Evolutionary conservation across 2,113 vertebrate genomes (phyloP).

Genomic region (Grammomys surdaster): DNA sequence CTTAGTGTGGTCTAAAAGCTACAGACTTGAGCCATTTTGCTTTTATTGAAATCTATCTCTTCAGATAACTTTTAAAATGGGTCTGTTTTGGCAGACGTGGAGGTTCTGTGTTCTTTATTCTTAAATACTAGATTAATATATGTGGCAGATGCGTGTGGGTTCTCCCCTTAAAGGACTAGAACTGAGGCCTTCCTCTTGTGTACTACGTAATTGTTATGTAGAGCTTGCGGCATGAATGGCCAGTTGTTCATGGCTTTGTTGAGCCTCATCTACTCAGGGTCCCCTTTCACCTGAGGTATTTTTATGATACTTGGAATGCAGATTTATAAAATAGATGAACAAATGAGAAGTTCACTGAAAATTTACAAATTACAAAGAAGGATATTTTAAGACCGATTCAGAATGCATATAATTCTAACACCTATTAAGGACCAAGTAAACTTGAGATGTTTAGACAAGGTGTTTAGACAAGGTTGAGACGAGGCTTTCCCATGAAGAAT

Average conservation of each 20-base stretch:
- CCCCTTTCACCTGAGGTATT: neutral
- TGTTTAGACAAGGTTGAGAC: neutral
- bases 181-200: neutral
- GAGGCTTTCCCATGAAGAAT: neutral
- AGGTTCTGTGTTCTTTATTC: neutral
- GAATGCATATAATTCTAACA: neutral
- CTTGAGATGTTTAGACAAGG: neutral
- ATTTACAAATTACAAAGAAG: neutral
- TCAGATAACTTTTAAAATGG: neutral
- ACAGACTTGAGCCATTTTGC: conserved; percentile 33
- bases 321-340: neutral
- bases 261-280: neutral
- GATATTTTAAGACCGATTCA: neutral
- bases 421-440: neutral
- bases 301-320: neutral
- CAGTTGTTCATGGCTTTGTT: neutral
- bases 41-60: conserved; percentile 44
- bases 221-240: neutral
- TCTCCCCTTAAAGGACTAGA: conserved; percentile 5
- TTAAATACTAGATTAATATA: neutral
- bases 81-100: neutral
- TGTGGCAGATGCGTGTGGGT: neutral
- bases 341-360: neutral
- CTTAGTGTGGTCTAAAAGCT: neutral
- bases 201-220: neutral